Percentiles rank a stretch among this genome's conserved stretches.
Conservation (phyloP, 2,888 invertebrate genomes). For the Nasonovia ribisnigri region DNA sequence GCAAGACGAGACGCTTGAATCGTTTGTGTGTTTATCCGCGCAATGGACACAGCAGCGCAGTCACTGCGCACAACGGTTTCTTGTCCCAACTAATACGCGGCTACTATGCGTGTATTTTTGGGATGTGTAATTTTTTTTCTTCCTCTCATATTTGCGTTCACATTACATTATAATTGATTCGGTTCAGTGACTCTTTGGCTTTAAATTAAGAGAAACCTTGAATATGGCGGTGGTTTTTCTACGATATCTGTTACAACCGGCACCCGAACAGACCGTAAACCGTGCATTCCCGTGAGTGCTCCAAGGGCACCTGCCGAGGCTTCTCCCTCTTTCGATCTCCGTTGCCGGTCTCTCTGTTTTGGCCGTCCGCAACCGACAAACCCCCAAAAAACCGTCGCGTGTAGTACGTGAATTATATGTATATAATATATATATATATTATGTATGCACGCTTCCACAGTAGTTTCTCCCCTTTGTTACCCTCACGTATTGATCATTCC, state of each 20-base stretch:
- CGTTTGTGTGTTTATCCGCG: neutral
- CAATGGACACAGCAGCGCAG: neutral
- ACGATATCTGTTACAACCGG: conserved; percentile 10
- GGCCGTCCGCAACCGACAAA: neutral
- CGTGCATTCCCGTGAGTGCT: neutral
- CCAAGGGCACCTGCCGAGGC: conserved; percentile 38
- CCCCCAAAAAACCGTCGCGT: neutral
- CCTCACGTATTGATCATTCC: neutral
- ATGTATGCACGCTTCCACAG: neutral
- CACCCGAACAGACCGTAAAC: neutral
- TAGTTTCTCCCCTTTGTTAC: conserved; percentile 22
- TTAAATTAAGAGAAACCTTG: conserved; percentile 40
- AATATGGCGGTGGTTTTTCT: conserved; percentile 17
- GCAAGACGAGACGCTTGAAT: neutral
- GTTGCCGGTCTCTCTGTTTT: neutral
- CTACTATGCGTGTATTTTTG: neutral
- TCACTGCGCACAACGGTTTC: neutral
- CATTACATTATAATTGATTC: conserved; percentile 15
- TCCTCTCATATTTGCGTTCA: neutral
- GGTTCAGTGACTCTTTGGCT: neutral
- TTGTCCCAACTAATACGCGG: neutral
- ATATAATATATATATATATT: neutral
- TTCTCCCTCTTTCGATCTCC: neutral
- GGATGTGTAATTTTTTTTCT: conserved; percentile 10
- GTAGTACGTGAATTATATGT: neutral